These are phyloP conservation scores for Pentamera pediparva DNA, from an alignment of 53 echinoderm and acorn worm species.

Conservation along the genomic window DNA sequence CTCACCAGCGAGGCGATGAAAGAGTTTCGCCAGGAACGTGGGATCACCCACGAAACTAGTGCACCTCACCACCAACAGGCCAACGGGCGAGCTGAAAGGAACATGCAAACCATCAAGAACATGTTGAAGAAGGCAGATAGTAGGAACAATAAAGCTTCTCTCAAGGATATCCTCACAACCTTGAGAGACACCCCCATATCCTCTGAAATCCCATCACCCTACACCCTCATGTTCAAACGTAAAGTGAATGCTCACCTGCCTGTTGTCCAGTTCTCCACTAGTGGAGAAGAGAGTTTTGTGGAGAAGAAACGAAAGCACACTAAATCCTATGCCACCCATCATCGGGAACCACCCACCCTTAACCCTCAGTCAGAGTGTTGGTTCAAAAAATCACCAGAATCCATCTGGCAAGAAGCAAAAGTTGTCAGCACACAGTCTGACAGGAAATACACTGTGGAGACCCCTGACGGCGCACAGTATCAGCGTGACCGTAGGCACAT, in stretches of 20 bases:
- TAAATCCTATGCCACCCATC: constrained; percentile 9
- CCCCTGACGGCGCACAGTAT: constrained; percentile 11
- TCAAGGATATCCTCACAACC: neutral
- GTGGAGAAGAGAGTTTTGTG: neutral
- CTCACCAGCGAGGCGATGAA: neutral
- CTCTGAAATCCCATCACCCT: constrained; percentile 30
- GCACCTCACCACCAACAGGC: constrained; percentile 33
- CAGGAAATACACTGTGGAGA: constrained; percentile 17
- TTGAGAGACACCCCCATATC: constrained; percentile 31
- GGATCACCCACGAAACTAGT: constrained; percentile 7
- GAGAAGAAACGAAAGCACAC: constrained; percentile 14
- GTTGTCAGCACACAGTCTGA: constrained; percentile 13
- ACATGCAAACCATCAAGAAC: constrained; percentile 21
- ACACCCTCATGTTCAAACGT: constrained; percentile 25
- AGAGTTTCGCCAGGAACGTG: constrained; percentile 4
- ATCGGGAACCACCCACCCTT: constrained; percentile 15
- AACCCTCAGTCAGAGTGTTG: constrained; percentile 16
- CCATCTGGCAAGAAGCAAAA: constrained; percentile 34
- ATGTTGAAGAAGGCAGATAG: constrained; percentile 24
- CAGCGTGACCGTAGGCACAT: constrained; percentile 26
- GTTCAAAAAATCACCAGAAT: constrained; percentile 9
- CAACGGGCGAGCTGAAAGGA: constrained; percentile 21
- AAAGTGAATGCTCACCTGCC: constrained; percentile 1
- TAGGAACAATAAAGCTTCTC: neutral
- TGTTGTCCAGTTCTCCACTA: constrained; percentile 19